Evolutionary conservation across 37 sponge, comb jelly and placozoan species (phyloP).

Genomic region (Theonella swinhoei): DNA sequence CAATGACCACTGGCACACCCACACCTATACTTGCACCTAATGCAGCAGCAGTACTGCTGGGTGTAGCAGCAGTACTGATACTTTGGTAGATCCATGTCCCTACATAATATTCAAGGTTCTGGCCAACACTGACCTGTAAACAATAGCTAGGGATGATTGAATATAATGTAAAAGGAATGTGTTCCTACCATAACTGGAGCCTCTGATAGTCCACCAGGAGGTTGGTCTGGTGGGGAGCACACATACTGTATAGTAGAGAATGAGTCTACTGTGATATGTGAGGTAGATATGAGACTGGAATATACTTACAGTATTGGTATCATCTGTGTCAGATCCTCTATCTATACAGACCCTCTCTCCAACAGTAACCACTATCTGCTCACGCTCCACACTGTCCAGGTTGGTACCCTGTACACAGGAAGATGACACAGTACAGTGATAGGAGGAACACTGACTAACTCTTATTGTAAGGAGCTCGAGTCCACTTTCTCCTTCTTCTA

Average conservation of each 20-base stretch:
- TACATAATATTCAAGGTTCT: neutral
- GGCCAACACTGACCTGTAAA: slow-evolving; percentile 22
- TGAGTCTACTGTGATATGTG: neutral
- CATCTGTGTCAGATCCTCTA: neutral
- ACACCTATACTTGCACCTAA: slow-evolving; percentile 22
- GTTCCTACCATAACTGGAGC: slow-evolving; percentile 12
- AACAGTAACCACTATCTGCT: slow-evolving; percentile 34
- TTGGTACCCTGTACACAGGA: slow-evolving; percentile 48
- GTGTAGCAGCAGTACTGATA: no score
- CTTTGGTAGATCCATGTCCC: slow-evolving; percentile 10
- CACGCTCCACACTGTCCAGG: slow-evolving; percentile 26
- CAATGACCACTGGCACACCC: no score
- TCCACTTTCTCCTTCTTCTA: neutral
- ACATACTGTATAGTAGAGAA: no score
- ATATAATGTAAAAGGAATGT: no score
- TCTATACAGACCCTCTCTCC: slow-evolving; percentile 12
- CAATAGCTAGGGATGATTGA: no score
- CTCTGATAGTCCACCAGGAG: neutral
- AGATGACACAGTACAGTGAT: no score
- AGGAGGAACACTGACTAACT: neutral
- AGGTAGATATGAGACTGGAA: no score
- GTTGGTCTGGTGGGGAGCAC: neutral
- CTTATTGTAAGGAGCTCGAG: neutral
- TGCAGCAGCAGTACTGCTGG: slow-evolving; percentile 9
- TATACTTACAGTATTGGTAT: neutral